These are phyloP conservation scores for Mactromeris polynyma DNA, from an alignment of 2,888 invertebrate genomes.

Conservation along the genomic window DNA sequence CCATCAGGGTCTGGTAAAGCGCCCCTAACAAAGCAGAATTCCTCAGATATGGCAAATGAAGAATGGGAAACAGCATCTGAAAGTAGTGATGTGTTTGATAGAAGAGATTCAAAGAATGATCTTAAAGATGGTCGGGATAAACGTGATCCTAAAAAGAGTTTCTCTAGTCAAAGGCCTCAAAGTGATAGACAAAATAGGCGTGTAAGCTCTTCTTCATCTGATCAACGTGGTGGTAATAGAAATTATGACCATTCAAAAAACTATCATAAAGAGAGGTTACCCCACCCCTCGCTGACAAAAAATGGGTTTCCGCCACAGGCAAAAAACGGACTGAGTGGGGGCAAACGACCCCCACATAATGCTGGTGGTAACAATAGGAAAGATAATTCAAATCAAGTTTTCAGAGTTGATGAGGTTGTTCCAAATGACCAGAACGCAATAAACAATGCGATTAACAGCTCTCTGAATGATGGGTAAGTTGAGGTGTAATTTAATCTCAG, in stretches of 20 bases:
- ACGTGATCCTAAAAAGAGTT: slow-evolving; percentile 85
- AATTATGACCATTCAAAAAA: slow-evolving; percentile 72
- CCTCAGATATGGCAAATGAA: slow-evolving; percentile 85
- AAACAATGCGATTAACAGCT: slow-evolving; percentile 88
- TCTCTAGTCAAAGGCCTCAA: slow-evolving; percentile 86
- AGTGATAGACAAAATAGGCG: slow-evolving; percentile 85
- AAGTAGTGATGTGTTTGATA: slow-evolving; percentile 90
- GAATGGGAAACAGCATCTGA: slow-evolving; percentile 94
- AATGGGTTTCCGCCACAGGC: slow-evolving; percentile 82
- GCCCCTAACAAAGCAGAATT: slow-evolving; percentile 86
- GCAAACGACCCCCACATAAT: slow-evolving; percentile 73
- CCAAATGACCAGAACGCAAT: slow-evolving; percentile 89
- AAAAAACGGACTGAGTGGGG: slow-evolving; percentile 80
- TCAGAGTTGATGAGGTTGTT: slow-evolving; percentile 89
- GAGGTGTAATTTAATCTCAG: background rate
- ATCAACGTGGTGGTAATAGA: slow-evolving; percentile 64
- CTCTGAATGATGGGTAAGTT: slow-evolving; percentile 81
- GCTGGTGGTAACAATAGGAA: slow-evolving; percentile 75
- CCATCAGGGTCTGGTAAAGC: slow-evolving; percentile 77
- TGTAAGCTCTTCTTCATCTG: slow-evolving; percentile 53
- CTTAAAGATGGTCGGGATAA: slow-evolving; percentile 76
- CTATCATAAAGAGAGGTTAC: slow-evolving; percentile 82
- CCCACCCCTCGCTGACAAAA: slow-evolving; percentile 80
- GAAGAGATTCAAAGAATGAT: slow-evolving; percentile 82
- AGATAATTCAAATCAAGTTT: slow-evolving; percentile 86